Percentiles rank a stretch among this genome's conserved stretches.
phyloP scores from a whole-genome alignment of 2,113 vertebrate species.

The Mirza zaza region DNA sequence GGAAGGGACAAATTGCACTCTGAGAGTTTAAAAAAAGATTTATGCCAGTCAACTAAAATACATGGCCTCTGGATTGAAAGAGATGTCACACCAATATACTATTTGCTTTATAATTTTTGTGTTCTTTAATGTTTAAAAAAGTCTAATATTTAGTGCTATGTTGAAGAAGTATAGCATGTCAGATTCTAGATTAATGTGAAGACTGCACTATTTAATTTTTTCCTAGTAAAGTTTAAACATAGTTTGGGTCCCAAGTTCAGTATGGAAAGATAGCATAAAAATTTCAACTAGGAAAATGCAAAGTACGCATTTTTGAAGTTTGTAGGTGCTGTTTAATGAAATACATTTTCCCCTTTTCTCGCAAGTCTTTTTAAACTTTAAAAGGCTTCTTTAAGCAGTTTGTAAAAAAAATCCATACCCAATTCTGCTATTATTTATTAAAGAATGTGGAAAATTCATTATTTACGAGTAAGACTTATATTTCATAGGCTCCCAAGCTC shows the following conservation, averaged over 20 bases:
- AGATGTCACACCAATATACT: neutral
- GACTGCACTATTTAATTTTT: neutral
- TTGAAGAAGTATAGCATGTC: neutral
- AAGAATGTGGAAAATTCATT: slow-evolving; percentile 29
- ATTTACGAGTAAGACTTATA: slow-evolving; percentile 17
- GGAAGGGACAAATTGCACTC: slow-evolving; percentile 35
- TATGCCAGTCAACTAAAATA: slow-evolving; percentile 11
- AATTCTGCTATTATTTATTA: slow-evolving; percentile 18
- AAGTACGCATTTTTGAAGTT: slow-evolving; percentile 44
- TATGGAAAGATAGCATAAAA: slow-evolving; percentile 12
- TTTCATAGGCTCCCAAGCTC: neutral
- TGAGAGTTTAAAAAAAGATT: slow-evolving; percentile 32
- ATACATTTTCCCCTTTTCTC: neutral
- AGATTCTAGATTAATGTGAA: slow-evolving; percentile 3
- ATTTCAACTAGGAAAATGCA: slow-evolving; percentile 8
- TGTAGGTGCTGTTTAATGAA: slow-evolving; percentile 32
- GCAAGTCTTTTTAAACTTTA: slow-evolving; percentile 11
- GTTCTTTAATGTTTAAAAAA: slow-evolving; percentile 49
- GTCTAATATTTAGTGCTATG: neutral
- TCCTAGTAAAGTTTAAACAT: slow-evolving; percentile 29
- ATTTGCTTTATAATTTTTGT: slow-evolving; percentile 32
- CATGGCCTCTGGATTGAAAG: slow-evolving; percentile 7
- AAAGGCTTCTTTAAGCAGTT: slow-evolving; percentile 15
- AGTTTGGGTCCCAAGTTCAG: slow-evolving; percentile 45
- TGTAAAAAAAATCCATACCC: neutral